phyloP scores from a whole-genome alignment of 2,797 vertebrate species.

The Danio kyathit region DNA sequence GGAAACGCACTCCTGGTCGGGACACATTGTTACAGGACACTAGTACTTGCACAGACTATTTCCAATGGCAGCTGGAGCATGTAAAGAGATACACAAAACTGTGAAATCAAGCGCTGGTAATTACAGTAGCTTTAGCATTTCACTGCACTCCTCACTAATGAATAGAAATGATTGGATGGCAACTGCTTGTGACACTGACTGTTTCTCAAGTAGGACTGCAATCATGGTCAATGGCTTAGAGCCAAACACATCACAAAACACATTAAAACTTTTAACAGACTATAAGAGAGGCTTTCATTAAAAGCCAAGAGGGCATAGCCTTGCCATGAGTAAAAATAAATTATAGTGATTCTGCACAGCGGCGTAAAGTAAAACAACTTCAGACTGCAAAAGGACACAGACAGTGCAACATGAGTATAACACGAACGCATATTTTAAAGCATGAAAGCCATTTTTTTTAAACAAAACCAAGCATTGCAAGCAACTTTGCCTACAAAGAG shows the following conservation, averaged over 20 bases:
- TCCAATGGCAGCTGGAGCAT: conserved; percentile 36
- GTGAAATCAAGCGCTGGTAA: conserved; percentile 42
- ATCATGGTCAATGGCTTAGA: conserved; percentile 53
- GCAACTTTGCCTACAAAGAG: no score
- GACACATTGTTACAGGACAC: neutral
- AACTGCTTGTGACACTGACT: conserved; percentile 37
- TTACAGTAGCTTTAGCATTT: conserved; percentile 52
- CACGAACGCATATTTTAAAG: no score
- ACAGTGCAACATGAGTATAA: neutral
- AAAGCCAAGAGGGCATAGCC: conserved; percentile 35
- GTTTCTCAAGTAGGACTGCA: conserved; percentile 47
- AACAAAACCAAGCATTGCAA: no score
- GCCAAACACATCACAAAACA: conserved; percentile 43
- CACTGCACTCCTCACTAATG: conserved; percentile 52
- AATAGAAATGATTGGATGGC: conserved; percentile 51
- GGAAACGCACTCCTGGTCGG: neutral
- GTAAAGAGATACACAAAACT: conserved; percentile 39
- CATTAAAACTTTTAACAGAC: conserved; percentile 49
- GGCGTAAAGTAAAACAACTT: neutral
- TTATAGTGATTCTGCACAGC: neutral
- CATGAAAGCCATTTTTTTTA: no score
- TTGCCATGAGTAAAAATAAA: neutral
- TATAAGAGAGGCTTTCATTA: conserved; percentile 25
- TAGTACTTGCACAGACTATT: neutral
- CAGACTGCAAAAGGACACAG: no score